Conservation (phyloP, 1,140 invertebrate species). For the Harpegnathos saltator region DNA sequence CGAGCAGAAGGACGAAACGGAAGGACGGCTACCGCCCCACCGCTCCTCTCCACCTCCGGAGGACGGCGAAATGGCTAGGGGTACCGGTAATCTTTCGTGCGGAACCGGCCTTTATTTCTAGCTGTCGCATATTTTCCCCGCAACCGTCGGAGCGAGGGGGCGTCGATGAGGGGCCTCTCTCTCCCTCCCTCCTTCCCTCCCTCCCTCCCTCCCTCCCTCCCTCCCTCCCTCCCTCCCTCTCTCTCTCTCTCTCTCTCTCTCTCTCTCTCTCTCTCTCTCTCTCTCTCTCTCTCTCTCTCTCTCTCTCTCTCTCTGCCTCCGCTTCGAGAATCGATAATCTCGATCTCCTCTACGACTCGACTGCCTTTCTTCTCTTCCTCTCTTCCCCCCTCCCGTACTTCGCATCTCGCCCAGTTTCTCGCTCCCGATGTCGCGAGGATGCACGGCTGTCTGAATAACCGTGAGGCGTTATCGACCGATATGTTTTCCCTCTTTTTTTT, state of each 20-base stretch:
- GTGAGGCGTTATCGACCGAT: conserved; percentile 63
- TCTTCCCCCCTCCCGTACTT: conserved; percentile 12
- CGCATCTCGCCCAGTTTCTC: conserved; percentile 2
- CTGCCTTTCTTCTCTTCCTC: conserved; percentile 28
- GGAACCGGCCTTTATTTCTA: conserved; percentile 77
- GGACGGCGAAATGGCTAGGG: conserved; percentile 43
- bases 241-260: no score
- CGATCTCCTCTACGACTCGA: no score
- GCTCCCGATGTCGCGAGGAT: conserved; percentile 45
- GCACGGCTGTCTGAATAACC: conserved; percentile 67
- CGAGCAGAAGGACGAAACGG: conserved; percentile 34
- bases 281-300: no score
- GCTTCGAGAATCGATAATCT: no score
- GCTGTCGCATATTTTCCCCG: conserved; percentile 67
- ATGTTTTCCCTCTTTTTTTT: conserved; percentile 45
- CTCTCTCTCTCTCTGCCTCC: no score
- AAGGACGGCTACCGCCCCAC: conserved; percentile 29
- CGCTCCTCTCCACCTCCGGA: conserved; percentile 13
- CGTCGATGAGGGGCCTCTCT: conserved; percentile 32
- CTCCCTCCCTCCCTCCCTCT: neutral
- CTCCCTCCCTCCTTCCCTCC: conserved; percentile 20
- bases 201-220: conserved; percentile 5
- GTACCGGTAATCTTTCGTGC: conserved; percentile 77
- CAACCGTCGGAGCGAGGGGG: conserved; percentile 24
- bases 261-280: no score